Percentiles rank a stretch among this genome's conserved stretches.
Conservation (phyloP, 1,140 invertebrate genomes). For the Drosophila willistoni region DNA sequence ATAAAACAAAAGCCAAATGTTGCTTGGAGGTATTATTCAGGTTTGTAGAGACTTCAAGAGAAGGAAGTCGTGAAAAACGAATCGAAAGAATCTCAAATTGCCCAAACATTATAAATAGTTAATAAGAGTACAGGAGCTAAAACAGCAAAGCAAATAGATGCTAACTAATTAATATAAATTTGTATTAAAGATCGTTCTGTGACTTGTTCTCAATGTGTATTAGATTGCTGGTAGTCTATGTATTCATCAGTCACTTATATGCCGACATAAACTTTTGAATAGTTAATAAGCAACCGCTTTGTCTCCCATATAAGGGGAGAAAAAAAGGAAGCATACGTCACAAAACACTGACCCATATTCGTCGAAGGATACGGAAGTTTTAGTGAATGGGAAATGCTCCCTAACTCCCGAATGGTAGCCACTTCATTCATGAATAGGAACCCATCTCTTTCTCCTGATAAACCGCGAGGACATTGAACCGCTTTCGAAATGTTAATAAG, state of each 20-base stretch:
- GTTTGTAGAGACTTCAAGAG: background rate
- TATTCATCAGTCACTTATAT: conserved; percentile 19
- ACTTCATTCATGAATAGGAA: conserved; percentile 68
- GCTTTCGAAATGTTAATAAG: conserved; percentile 59
- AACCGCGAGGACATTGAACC: conserved; percentile 71
- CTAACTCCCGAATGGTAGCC: conserved; percentile 24
- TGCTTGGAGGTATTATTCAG: background rate
- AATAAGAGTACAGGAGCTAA: too few species aligned
- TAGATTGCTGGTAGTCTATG: background rate
- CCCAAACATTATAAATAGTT: too few species aligned
- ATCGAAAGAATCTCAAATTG: too few species aligned
- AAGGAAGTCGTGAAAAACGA: background rate
- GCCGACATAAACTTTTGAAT: conserved; percentile 31
- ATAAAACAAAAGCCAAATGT: background rate
- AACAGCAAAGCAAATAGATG: too few species aligned
- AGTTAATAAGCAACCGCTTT: background rate
- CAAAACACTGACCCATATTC: conserved; percentile 62
- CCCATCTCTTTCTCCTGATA: conserved; percentile 10
- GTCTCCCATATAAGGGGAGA: background rate
- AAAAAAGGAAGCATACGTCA: conserved; percentile 18
- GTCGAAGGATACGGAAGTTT: conserved; percentile 57
- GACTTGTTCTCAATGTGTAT: too few species aligned
- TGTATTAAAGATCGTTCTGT: too few species aligned
- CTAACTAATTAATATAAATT: too few species aligned
- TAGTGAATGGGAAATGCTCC: conserved; percentile 49